Evolutionary conservation across 2,113 vertebrate genomes (phyloP).

Genomic region (Corythaeola cristata): DNA sequence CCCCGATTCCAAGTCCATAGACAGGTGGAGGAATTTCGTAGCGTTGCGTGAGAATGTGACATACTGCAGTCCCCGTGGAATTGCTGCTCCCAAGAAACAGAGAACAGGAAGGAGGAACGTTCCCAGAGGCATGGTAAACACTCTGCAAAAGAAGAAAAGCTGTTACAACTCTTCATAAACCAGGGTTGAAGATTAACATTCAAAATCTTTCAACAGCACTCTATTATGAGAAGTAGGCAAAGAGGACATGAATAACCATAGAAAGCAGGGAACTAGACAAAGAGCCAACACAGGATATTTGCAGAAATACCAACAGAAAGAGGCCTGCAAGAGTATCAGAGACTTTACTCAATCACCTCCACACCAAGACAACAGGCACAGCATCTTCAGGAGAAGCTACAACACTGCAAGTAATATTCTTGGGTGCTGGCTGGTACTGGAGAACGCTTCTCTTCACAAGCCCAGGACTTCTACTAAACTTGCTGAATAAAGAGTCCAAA

Average conservation of each 20-base stretch:
- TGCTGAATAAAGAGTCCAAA: neutral
- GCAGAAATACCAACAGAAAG: neutral
- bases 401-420: neutral
- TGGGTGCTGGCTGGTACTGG: neutral
- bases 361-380: neutral
- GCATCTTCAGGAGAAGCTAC: neutral
- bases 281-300: neutral
- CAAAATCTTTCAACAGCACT: neutral
- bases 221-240: neutral
- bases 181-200: neutral
- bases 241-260: neutral
- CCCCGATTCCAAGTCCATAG: slow-evolving; percentile 81
- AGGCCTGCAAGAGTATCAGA: neutral
- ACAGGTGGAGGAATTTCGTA: slow-evolving; percentile 89
- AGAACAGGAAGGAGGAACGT: slow-evolving; percentile 77
- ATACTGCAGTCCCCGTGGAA: slow-evolving; percentile 62
- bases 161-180: neutral
- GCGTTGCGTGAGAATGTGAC: slow-evolving; percentile 79
- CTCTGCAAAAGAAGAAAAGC: slow-evolving; percentile 72
- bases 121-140: slow-evolving; percentile 90
- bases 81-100: slow-evolving; percentile 67
- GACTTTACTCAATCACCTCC: neutral
- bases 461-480: neutral
- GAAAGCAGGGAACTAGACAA: neutral
- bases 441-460: neutral